phyloP scores from a whole-genome alignment of 1,140 invertebrate genomes.

The Drosophila novamexicana region DNA sequence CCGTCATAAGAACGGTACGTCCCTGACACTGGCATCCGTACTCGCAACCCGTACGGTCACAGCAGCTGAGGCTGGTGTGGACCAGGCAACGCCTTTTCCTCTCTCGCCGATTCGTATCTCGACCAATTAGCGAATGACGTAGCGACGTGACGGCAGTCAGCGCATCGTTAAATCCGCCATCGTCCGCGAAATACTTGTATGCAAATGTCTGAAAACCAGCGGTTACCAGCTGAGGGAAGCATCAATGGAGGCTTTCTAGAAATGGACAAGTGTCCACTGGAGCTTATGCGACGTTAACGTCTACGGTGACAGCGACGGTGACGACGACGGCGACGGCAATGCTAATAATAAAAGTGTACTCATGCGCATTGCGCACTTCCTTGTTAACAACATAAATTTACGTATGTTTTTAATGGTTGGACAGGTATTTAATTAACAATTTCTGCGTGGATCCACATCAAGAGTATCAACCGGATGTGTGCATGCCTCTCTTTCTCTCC shows the following conservation, averaged over 20 bases:
- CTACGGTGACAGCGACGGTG: conserved; percentile 20
- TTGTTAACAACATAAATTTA: conserved; percentile 83
- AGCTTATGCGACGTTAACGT: conserved; percentile 50
- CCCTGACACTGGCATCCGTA: conserved; percentile 16
- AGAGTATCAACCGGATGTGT: conserved; percentile 61
- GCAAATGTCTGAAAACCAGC: conserved; percentile 59
- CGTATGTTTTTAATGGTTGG: conserved; percentile 78
- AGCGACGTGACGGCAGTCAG: conserved; percentile 65
- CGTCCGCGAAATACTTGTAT: conserved; percentile 45
- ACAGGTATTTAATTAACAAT: conserved; percentile 83
- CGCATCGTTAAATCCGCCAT: conserved; percentile 62
- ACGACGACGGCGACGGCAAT: conserved; percentile 39
- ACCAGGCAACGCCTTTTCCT: conserved; percentile 56
- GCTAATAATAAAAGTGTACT: conserved; percentile 81
- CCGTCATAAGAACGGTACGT: conserved; percentile 33
- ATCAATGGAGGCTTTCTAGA: conserved; percentile 24
- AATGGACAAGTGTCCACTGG: conserved; percentile 62
- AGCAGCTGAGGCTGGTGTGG: conserved; percentile 11
- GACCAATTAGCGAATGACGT: conserved; percentile 80
- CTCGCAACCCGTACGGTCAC: background rate
- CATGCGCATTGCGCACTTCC: conserved; percentile 73
- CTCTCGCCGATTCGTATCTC: conserved; percentile 68
- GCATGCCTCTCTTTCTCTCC: background rate
- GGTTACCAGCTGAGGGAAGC: conserved; percentile 24
- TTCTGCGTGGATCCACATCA: conserved; percentile 25